Percentiles rank a stretch among this genome's conserved stretches.
Conservation (phyloP, 2,113 vertebrate species). For the Xenopus borealis region DNA sequence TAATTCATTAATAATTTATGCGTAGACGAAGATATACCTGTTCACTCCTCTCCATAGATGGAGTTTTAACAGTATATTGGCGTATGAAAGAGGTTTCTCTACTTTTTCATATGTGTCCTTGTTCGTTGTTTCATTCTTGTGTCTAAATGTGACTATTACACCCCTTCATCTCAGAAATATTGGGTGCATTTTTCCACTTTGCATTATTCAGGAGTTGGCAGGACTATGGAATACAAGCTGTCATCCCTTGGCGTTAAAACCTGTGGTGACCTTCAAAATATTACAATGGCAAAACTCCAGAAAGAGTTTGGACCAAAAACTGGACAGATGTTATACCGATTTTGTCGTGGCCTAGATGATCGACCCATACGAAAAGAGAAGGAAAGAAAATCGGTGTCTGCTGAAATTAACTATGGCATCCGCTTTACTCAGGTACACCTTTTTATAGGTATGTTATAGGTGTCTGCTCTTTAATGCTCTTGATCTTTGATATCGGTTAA, state of each 20-base stretch:
- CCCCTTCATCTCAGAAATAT: too few species aligned
- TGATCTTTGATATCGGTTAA: too few species aligned
- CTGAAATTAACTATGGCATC: conserved; percentile 98
- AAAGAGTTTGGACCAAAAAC: conserved; percentile 94
- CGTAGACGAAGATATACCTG: too few species aligned
- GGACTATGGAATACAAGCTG: conserved; percentile 85
- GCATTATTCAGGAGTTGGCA: conserved; percentile 80
- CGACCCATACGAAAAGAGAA: conserved; percentile 89
- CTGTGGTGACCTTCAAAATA: conserved; percentile 89
- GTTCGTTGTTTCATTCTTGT: too few species aligned
- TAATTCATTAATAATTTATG: too few species aligned
- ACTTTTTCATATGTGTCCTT: too few species aligned
- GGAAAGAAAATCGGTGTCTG: conserved; percentile 93
- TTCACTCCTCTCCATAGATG: too few species aligned
- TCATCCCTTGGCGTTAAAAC: conserved; percentile 81
- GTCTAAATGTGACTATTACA: too few species aligned
- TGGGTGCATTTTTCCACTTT: too few species aligned
- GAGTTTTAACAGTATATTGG: too few species aligned
- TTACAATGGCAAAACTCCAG: conserved; percentile 86
- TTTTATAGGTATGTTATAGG: not conserved
- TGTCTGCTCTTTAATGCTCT: too few species aligned
- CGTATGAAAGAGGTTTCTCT: too few species aligned
- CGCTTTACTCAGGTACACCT: conserved; percentile 82
- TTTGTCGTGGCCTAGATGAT: conserved; percentile 92
- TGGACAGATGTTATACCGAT: conserved; percentile 91